These are phyloP conservation scores for Lutjanus argentimaculatus DNA, from an alignment of 2,797 vertebrate species.

Conservation along the genomic window DNA sequence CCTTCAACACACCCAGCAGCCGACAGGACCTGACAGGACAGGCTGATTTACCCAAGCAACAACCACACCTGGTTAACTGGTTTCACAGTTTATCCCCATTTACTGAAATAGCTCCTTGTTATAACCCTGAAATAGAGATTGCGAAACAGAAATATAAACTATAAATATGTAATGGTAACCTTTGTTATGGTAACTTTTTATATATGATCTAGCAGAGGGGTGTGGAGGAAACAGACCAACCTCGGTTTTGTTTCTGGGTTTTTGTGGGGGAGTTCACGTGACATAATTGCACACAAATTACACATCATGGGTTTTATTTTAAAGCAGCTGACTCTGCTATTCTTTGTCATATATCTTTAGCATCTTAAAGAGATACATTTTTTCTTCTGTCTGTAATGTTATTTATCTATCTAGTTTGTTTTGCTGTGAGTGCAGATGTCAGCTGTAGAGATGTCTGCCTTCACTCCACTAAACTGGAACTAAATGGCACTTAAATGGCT, in stretches of 20 bases:
- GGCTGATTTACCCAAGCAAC: conserved; percentile 17
- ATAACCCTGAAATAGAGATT: not conserved
- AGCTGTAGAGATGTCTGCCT: too few species aligned
- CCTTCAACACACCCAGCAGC: conserved; percentile 39
- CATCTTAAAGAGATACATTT: too few species aligned
- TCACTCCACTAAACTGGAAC: too few species aligned
- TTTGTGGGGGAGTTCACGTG: not conserved
- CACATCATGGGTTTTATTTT: not conserved
- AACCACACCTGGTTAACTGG: conserved; percentile 49
- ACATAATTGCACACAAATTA: not conserved
- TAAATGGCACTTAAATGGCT: too few species aligned
- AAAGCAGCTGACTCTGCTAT: not conserved
- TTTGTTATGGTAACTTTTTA: not conserved
- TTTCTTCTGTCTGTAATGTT: too few species aligned
- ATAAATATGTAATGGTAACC: not conserved
- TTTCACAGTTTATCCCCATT: conserved; percentile 6
- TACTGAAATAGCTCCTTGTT: conserved; percentile 11
- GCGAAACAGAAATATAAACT: not conserved
- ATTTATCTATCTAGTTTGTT: too few species aligned
- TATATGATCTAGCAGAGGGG: not conserved
- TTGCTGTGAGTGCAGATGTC: too few species aligned
- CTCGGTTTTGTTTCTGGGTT: not conserved
- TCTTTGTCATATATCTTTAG: not conserved
- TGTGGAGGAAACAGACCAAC: not conserved
- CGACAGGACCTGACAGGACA: conserved; percentile 51